phyloP scores from a whole-genome alignment of 23 tunicate genomes.

The Ascidia mentula region DNA sequence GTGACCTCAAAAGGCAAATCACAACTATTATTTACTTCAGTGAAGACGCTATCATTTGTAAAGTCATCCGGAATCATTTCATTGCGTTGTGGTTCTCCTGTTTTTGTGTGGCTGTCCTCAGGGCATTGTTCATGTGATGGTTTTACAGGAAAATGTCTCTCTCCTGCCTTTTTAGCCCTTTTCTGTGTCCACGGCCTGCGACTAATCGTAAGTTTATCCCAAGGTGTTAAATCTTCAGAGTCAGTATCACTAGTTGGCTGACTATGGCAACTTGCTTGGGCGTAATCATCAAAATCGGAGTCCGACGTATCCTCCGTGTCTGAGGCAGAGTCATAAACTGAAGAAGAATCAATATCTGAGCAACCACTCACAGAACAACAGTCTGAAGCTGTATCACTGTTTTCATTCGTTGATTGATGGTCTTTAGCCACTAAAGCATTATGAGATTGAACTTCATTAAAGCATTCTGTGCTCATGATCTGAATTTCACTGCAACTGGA shows the following conservation, averaged over 20 bases:
- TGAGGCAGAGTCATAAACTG: not conserved
- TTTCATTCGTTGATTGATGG: not conserved
- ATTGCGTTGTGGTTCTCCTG: not conserved
- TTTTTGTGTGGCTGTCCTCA: not conserved
- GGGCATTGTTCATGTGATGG: not conserved
- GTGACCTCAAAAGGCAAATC: not conserved
- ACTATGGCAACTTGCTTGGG: not conserved
- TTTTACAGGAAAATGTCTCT: too few relatives aligned
- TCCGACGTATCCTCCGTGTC: not conserved
- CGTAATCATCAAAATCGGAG: not conserved
- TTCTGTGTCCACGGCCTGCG: conserved; percentile 46
- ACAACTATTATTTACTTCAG: not conserved
- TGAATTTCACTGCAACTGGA: not conserved
- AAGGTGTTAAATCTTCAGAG: conserved; percentile 38
- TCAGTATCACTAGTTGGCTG: conserved; percentile 19
- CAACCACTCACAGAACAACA: not conserved
- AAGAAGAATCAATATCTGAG: not conserved
- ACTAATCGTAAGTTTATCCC: conserved; percentile 34
- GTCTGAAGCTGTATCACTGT: not conserved
- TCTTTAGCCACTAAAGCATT: not conserved
- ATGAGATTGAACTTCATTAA: not conserved
- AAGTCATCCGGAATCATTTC: not conserved
- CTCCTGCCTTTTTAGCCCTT: not conserved
- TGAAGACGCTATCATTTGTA: not conserved
- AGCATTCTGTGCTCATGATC: not conserved